These are phyloP conservation scores for Cerceris rybyensis DNA, from an alignment of 2,888 invertebrate species.

Conservation along the genomic window DNA sequence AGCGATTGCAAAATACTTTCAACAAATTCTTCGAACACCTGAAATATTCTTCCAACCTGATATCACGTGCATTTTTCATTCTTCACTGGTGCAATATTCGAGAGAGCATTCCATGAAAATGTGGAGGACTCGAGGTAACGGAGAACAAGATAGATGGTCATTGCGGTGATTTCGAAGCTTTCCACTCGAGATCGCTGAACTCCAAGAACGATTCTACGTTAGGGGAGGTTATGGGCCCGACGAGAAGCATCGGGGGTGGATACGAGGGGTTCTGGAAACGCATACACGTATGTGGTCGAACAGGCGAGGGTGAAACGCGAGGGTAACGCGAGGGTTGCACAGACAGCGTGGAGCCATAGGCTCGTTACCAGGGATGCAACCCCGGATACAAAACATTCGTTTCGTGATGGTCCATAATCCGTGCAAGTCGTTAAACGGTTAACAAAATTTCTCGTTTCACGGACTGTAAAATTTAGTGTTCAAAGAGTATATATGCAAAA, in stretches of 20 bases:
- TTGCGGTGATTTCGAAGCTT: slow-evolving; percentile 44
- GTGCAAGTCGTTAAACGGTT: slow-evolving; percentile 29
- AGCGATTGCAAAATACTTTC: too few relatives aligned
- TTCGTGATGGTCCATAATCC: slow-evolving; percentile 27
- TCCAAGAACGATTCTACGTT: slow-evolving; percentile 64
- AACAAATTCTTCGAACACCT: too few relatives aligned
- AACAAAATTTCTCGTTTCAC: slow-evolving; percentile 10
- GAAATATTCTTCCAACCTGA: too few relatives aligned
- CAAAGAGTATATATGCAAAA: neutral
- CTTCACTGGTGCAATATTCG: too few relatives aligned
- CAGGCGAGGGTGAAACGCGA: slow-evolving; percentile 47
- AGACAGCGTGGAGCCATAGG: slow-evolving; percentile 46
- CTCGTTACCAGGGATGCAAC: slow-evolving; percentile 57
- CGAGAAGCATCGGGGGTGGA: slow-evolving; percentile 21
- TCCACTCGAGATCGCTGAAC: slow-evolving; percentile 63
- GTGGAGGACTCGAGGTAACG: slow-evolving; percentile 27
- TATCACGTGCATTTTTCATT: too few relatives aligned
- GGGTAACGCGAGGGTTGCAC: slow-evolving; percentile 40
- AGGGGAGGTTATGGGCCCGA: slow-evolving; percentile 53
- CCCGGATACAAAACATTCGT: slow-evolving; percentile 39
- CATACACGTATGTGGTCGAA: slow-evolving; percentile 31
- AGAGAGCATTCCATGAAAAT: too few relatives aligned
- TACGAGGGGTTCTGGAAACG: slow-evolving; percentile 40
- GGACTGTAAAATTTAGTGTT: neutral
- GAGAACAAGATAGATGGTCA: slow-evolving; percentile 26